Evolutionary conservation across 2,888 invertebrate species (phyloP), one percentile per base, ranked within the genome.

Genomic region (Callosobruchus maculatus): DNA sequence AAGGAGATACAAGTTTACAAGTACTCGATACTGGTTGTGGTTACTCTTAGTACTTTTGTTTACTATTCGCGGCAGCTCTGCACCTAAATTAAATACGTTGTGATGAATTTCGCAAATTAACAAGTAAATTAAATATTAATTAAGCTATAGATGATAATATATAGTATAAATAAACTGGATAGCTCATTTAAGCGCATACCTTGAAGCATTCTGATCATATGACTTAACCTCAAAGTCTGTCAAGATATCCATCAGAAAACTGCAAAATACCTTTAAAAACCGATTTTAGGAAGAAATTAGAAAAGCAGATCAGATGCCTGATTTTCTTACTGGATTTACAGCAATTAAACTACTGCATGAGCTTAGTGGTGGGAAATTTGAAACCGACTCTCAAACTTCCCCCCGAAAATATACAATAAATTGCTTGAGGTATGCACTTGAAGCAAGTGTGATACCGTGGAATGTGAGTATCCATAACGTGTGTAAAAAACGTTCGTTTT

Each of bases 101-200:
- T 87, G 87, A 87, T 87, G 86, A 87, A 85, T 85, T 86, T 86
- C 86, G 86, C 86, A 86, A 86, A 82, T 83, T 86, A 86, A 86
- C 84, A 84, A 85, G 84, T 85, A 68, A 21, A 68, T 68, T 68
- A 68, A 68, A 68, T 68, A 68, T 7, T 20, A 4, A n/a, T 20
- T 68, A 68, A 68, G 22, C 68, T 21, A 21, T 22, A 21, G 68
- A 68, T 49, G 13, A 49, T 49, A 49, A 49, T 49, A 49, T 49
- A 49, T 49, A 49, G 26, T 26, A 49, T 49, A 49, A 49, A 49
- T 49, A 3, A 49, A 49, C 49, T 49, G 49, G 49, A 49, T 49
- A 49, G 49, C 49, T 49, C 49, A 49, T 49, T 49, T 49, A 49
- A 49, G 49, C 13, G 49, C 49, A 49, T 49, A 49, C 49, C 49